Evolutionary conservation across 2,113 vertebrate genomes (phyloP).

Genomic region (Martes martes): DNA sequence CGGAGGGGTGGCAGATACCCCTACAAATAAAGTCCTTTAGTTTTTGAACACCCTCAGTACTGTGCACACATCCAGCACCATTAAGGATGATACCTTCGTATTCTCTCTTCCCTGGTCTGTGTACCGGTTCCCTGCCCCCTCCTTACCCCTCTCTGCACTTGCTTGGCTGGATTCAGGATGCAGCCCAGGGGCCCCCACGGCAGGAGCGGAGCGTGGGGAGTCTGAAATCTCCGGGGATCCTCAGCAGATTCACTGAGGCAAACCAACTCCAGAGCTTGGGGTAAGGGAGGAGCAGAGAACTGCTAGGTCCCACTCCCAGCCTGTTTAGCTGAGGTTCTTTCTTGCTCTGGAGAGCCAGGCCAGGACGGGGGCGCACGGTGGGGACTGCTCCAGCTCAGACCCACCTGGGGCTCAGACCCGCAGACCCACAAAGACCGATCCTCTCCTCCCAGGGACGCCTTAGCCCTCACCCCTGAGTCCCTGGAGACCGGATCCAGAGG

Average conservation of each 20-base stretch:
- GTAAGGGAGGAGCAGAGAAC: not conserved
- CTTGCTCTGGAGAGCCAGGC: not conserved
- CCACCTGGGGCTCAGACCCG: not conserved
- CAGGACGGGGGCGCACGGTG: not conserved
- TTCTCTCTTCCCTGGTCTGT: not conserved
- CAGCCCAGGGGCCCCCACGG: not conserved
- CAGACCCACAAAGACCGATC: not conserved
- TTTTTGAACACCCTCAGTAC: not conserved
- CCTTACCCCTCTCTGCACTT: not conserved
- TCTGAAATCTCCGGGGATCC: not conserved
- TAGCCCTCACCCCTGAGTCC: not conserved
- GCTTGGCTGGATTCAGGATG: not conserved
- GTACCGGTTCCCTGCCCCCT: not conserved
- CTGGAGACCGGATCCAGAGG: not conserved
- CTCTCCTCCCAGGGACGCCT: not conserved
- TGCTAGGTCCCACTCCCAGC: not conserved
- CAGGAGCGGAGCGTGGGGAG: too few relatives aligned
- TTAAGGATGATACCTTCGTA: too few relatives aligned
- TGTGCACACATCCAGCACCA: not conserved
- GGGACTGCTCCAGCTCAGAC: not conserved
- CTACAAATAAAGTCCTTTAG: not conserved
- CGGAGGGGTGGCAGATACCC: not conserved
- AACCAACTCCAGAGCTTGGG: not conserved
- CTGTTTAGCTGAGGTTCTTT: too few relatives aligned
- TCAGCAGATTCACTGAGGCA: not conserved